Percentiles rank a stretch among this genome's conserved stretches.
Evolutionary conservation across 2,888 invertebrate species (phyloP).

Genomic region (Xestia c-nigrum): DNA sequence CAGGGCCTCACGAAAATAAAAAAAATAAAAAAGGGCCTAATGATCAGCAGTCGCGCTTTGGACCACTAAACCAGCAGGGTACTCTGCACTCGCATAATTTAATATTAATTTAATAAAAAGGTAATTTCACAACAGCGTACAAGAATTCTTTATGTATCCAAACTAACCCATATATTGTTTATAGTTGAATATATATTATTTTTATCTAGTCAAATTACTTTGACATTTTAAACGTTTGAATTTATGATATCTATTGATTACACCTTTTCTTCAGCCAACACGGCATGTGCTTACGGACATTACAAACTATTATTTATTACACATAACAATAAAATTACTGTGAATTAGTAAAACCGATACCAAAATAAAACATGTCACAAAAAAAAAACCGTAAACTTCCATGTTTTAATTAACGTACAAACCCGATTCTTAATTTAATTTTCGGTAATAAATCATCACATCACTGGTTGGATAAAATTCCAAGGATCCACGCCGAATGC

Average conservation of each 20-base stretch:
- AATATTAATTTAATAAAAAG: not conserved
- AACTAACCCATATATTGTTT: conserved; percentile 14
- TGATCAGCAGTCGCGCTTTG: too few relatives aligned
- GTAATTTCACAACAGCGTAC: not conserved
- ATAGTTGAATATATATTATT: conserved; percentile 20
- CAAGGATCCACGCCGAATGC: conserved; percentile 74
- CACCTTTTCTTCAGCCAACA: conserved; percentile 23
- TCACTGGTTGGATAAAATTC: conserved; percentile 72
- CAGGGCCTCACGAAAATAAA: too few relatives aligned
- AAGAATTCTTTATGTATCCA: conserved; percentile 6
- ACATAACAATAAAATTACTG: conserved; percentile 31
- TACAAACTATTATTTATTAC: conserved; percentile 24
- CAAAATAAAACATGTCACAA: conserved; percentile 27
- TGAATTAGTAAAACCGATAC: conserved; percentile 8
- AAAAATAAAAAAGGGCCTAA: too few relatives aligned
- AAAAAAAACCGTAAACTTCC: conserved; percentile 42
- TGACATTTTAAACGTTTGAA: conserved; percentile 41
- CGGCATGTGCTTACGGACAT: conserved; percentile 4
- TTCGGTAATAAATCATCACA: conserved; percentile 76
- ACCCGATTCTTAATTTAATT: conserved; percentile 71
- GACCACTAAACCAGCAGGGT: too few relatives aligned
- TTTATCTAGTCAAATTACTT: conserved; percentile 38
- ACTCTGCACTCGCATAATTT: too few relatives aligned
- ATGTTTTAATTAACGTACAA: conserved; percentile 71
- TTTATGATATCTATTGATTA: conserved; percentile 42